Percentiles rank a stretch among this genome's conserved stretches.
These are phyloP conservation scores for Megastigmus dorsalis DNA, from an alignment of 2,888 invertebrate genomes.

Conservation along the genomic window DNA sequence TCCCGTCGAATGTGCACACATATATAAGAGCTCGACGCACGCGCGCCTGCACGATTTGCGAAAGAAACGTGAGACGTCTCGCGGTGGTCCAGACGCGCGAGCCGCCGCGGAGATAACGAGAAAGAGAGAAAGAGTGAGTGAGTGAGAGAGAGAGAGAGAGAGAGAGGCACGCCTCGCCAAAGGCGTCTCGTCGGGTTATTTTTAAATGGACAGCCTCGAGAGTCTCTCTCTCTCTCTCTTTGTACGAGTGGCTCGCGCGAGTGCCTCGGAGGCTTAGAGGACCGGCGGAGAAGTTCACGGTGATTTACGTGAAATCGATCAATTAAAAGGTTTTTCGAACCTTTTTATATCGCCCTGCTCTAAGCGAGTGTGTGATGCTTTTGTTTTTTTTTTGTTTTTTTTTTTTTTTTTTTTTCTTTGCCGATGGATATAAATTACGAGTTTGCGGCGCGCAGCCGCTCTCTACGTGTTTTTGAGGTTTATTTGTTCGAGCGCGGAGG, in stretches of 20 bases:
- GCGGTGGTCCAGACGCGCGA: background rate
- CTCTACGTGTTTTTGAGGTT: background rate
- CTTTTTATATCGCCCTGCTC: background rate
- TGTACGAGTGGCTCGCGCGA: background rate
- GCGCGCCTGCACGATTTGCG: background rate
- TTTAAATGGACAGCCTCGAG: constrained; percentile 33
- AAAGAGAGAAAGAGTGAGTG: background rate
- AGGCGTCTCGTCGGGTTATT: constrained; percentile 40
- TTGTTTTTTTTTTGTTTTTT: no score
- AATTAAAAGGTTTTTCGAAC: constrained; percentile 8
- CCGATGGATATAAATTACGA: background rate
- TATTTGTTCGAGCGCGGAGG: no score
- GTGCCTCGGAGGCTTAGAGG: background rate
- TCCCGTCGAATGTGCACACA: background rate
- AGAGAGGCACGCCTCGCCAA: constrained; percentile 33
- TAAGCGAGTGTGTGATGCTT: no score
- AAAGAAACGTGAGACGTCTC: constrained; percentile 46
- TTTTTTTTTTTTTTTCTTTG: background rate
- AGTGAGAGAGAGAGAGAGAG: background rate
- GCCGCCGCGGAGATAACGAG: background rate
- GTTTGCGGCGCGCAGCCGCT: background rate
- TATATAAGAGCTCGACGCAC: no score
- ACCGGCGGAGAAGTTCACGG: constrained; percentile 31
- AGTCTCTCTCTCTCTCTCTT: background rate
- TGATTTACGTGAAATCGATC: constrained; percentile 32